Conservation (phyloP, 1,140 invertebrate genomes). For the Belonocnema kinseyi region DNA sequence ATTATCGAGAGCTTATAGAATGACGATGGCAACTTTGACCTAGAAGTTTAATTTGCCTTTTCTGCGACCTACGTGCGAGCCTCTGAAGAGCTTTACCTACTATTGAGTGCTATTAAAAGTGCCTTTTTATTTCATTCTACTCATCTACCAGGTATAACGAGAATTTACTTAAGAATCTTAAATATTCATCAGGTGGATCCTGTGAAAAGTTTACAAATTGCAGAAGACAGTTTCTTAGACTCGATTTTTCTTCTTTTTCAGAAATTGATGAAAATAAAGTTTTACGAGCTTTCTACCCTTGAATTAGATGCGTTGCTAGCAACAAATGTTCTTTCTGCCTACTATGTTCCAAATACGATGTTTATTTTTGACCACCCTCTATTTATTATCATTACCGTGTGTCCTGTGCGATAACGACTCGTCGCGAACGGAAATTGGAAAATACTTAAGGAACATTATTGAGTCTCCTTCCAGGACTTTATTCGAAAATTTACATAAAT, state of each 20-base stretch:
- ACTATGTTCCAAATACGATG: neutral
- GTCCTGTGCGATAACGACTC: neutral
- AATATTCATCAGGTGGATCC: too few relatives aligned
- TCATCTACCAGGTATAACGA: too few relatives aligned
- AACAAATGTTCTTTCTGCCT: too few relatives aligned
- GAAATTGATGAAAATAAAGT: too few relatives aligned
- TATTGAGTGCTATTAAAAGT: neutral
- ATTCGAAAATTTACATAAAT: neutral
- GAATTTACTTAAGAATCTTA: too few relatives aligned
- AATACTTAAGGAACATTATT: slow-evolving; percentile 28
- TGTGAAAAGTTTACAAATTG: too few relatives aligned
- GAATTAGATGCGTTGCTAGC: too few relatives aligned
- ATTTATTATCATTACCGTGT: slow-evolving; percentile 13
- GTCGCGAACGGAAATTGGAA: slow-evolving; percentile 11
- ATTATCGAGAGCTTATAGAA: slow-evolving; percentile 14
- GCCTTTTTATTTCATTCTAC: too few relatives aligned
- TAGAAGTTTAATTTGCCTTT: neutral
- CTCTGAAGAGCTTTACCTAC: neutral
- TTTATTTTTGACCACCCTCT: neutral
- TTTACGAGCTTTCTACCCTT: too few relatives aligned
- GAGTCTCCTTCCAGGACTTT: neutral
- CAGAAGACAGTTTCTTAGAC: too few relatives aligned
- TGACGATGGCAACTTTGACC: neutral
- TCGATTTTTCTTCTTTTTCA: too few relatives aligned
- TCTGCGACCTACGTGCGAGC: neutral